These are phyloP conservation scores for Deilephila elpenor DNA, from an alignment of 2,888 invertebrate species.

Conservation along the genomic window DNA sequence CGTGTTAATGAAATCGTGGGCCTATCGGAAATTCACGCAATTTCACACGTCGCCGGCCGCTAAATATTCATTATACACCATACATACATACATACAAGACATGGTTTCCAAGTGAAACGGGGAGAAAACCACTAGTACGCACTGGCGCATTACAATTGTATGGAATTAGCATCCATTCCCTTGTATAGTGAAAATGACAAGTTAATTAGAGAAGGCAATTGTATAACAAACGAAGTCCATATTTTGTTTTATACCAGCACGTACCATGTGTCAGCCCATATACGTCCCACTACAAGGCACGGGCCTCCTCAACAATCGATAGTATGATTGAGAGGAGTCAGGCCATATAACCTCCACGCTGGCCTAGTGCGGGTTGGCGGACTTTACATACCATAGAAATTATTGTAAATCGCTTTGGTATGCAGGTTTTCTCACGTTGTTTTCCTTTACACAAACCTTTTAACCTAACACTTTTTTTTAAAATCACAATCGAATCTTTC, in stretches of 20 bases:
- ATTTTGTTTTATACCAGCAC: too few relatives aligned
- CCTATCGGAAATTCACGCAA: background rate
- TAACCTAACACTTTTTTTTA: too few relatives aligned
- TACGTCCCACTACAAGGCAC: too few relatives aligned
- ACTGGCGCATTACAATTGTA: slow-evolving; percentile 16
- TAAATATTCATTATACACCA: slow-evolving; percentile 25
- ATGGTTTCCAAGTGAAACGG: slow-evolving; percentile 24
- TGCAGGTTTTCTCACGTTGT: too few relatives aligned
- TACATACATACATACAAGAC: slow-evolving; percentile 14
- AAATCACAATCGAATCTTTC: slow-evolving; percentile 39
- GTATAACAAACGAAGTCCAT: background rate
- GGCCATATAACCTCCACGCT: too few relatives aligned
- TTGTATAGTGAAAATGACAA: background rate
- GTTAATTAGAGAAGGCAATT: background rate
- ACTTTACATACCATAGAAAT: too few relatives aligned
- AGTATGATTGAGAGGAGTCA: too few relatives aligned
- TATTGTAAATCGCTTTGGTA: too few relatives aligned
- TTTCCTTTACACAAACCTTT: too few relatives aligned
- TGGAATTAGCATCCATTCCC: slow-evolving; percentile 5
- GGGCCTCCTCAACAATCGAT: too few relatives aligned
- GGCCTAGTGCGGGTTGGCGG: too few relatives aligned
- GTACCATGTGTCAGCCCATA: too few relatives aligned
- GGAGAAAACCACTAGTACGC: slow-evolving; percentile 17
- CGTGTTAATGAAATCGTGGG: slow-evolving; percentile 11
- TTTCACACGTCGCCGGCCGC: slow-evolving; percentile 20